Evolutionary conservation across 2,888 invertebrate species (phyloP), one percentile per base, ranked within the genome.

Genomic region (Drosophila trichaetosa): DNA sequence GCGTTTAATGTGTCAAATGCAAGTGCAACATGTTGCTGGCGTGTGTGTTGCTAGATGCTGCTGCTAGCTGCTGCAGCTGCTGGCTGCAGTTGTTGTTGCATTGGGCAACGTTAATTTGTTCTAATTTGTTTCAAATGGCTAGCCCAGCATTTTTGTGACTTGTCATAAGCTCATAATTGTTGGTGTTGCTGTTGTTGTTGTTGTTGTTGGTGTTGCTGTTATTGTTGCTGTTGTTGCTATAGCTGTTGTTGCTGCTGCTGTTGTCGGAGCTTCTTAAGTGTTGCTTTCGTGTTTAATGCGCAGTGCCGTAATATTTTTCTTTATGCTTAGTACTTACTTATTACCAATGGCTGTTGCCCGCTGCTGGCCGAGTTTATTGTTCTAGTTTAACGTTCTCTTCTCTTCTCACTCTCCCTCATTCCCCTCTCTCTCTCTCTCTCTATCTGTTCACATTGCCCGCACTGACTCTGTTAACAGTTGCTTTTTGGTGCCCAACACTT

Each of bases 301-400:
- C 73, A 78, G 76, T 84, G 87, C 84, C 84, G 84, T 84, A 84
- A 84, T 84, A 86, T 80, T 80, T 80, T 70, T 79, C 79, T 79
- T 79, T 75, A 75, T 79, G 79, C 69, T 79, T 79, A 79, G 76
- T 76, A 80, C 76, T 76, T 76, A 73, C 54, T 71, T 76, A 76
- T 76, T 76, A 66, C 76, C 62, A 53, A 51, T 69, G 72, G 59
- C 36, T 68, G 36, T 65, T 76, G 57, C 60, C 62, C 51, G 64
- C 49, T 64, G 34, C 52, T 42, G 83, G 83, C 80, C 83, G 83
- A 85, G 83, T 85, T 83, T 83, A 83, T 85, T 83, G 83, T 85
- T 83, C 83, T 83, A 83, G 83, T 83, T 83, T 73, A 59, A 59
- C 63, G 51, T 29, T 68, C 29, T 51, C 46, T 29, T 29, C 57